Base-by-base conservation (phyloP, 2,888 invertebrate genomes). In the Nysson spinosus region DNA sequence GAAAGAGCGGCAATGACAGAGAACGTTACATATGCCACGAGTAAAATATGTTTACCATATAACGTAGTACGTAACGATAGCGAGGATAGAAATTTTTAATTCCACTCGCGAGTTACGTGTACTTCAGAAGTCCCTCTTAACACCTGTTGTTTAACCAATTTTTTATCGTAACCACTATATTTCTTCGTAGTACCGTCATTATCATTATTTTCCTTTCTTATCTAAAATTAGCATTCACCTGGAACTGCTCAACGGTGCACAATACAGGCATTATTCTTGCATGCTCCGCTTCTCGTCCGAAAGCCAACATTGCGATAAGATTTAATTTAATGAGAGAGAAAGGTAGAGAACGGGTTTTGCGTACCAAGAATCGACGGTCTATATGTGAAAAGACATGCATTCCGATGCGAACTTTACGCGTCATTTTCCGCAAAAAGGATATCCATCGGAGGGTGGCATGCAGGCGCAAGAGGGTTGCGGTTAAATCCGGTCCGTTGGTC, bases 401-500 rank as follows among this genome's bases (percentile, higher is more conserved):
- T 9, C 19, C 19, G 20, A n/a, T 4, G 19, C 2, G 28, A 24
- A 4, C 49, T 52, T 58, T 34, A 44, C 51, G 46, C 57, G 62
- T 74, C 71, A 64, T 75, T 75, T 62, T 71, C 57, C 52, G n/a
- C n/a, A n/a, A 61, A 75, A 66, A 69, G 69, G 72, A 52, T 63
- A 51, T 37, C 52, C 56, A 64, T 72, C 76, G 72, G 69, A 68
- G 72, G 65, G 52, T 52, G 19, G 52, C 54, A 62, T 75, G n/a
- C n/a, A n/a, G n/a, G n/a, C 60, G 55, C 46, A 62, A 55, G 57
- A 54, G 65, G 42, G 6, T 17, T 71, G 75, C 69, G 75, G 75
- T 75, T 67, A 75, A n/a, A 75, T 72, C 65, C 65, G 52, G 69
- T 46, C 69, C 61, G 76, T 69, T 62, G 69, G 60, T 49, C 74